Base-by-base conservation (phyloP, 2,888 invertebrate genomes). In the Omphaloscelis lunosa region DNA sequence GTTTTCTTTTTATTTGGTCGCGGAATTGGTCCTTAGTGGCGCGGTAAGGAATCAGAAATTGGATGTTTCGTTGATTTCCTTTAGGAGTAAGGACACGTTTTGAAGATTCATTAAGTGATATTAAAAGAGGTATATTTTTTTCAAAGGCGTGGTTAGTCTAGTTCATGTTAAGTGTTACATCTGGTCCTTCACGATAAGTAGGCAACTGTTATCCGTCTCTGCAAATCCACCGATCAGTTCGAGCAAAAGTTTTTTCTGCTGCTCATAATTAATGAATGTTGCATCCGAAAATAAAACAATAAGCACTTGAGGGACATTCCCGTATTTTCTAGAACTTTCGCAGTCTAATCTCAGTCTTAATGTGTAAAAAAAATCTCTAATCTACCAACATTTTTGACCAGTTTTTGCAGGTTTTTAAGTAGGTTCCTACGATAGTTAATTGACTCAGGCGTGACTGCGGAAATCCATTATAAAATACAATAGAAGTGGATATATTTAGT, bases 1-100 rank as follows among this genome's bases (percentile, higher is more conserved):
- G 80, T 82, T 73, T 41, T 51, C 34, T 48, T 86, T 88, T 82
- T 84, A 86, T 89, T 87, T 72, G 71, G 20, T 71, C 67, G 79
- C 53, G 39, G 70, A 68, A 83, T 83, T 78, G 74, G 68, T 77
- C 69, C 67, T 86, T 78, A 69, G 66, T 48, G 62, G 62, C 39
- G 56, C 23, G 67, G 73, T 69, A 58, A 20, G 48, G 61, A 66
- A 62, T 63, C 71, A 51, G 69, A 62, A 77, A 86, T 80, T 80
- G 76, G 48, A 77, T 73, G 41, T 72, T 75, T 81, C 71, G 68
- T 68, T 75, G 77, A 74, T 88, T 77, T 67, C 41, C 48, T 82
- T 63, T 48, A 58, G 45, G 53, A 75, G 20, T 69, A 59, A 58
- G 29, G 17, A n/a, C 23, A 20, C 29, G 20, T 15, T 56, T 53